These are phyloP conservation scores for Sarcophaga peregrina DNA, from an alignment of 1,140 invertebrate species.

Conservation along the genomic window DNA sequence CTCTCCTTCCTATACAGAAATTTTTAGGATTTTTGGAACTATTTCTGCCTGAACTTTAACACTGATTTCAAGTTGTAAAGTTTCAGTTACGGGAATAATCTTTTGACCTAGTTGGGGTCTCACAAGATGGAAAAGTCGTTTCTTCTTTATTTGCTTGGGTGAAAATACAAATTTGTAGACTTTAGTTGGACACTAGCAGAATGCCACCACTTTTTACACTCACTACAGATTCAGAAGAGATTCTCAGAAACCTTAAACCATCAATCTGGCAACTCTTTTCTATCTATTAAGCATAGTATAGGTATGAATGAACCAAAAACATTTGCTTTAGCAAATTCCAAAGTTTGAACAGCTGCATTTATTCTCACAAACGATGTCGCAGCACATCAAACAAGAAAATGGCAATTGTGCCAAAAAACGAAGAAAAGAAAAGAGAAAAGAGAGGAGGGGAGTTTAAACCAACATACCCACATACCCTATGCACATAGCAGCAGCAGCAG, in stretches of 20 bases:
- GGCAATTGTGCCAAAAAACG: constrained; percentile 46
- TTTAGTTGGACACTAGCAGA: no score
- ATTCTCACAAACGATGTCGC: constrained; percentile 48
- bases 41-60: no score
- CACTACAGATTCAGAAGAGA: not conserved
- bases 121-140: no score
- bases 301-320: not conserved
- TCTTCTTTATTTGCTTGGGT: no score
- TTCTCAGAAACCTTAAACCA: not conserved
- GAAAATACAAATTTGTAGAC: no score
- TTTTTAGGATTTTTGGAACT: no score
- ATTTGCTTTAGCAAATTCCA: constrained; percentile 42
- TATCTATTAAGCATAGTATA: not conserved
- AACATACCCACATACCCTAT: not conserved
- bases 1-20: no score
- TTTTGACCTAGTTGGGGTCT: no score
- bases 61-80: no score
- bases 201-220: not conserved
- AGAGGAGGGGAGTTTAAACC: not conserved
- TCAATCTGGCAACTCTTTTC: constrained; percentile 29
- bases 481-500: not conserved
- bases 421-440: not conserved
- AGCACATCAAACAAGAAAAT: constrained; percentile 45
- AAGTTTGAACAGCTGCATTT: constrained; percentile 48
- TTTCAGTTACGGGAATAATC: no score